Evolutionary conservation across 2,113 vertebrate genomes (phyloP), one percentile per base, ranked within the genome.

Genomic region (Melanotaenia duboulayi): DNA sequence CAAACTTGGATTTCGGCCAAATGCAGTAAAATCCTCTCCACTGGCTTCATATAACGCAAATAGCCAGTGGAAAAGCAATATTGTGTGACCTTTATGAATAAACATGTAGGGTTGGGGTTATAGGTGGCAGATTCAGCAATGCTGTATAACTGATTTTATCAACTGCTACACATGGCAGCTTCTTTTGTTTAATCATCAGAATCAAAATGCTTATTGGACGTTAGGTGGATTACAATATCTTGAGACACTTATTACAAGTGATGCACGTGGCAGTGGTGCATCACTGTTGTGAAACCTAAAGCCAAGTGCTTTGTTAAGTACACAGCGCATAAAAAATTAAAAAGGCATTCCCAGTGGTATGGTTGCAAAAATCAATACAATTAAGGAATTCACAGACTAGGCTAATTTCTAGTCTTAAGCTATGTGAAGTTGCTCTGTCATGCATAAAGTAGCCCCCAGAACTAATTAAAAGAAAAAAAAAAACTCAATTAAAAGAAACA

Each of bases 391-490:
- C 74, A 79, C 20, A 63, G 75, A 75, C 65, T 65, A 78, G 76
- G 72, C 63, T 70, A 69, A 82, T 82, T 82, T 79, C 57, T 50
- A 57, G 51, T 79, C 71, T 76, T 51, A 50, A 76, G 66, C 73
- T 68, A 87, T 83, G 74, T 69, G 55, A 78, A 82, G 78, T 74
- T 84, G 88, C 81, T 87, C 87, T 57, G 78, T 70, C 57, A 85
- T 71, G 87, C 90, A 87, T 73, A 77, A 71, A 88, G 69, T 63
- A 81, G 79, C 71, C 79, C 69, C 77, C 25, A 74, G 83, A 92
- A 81, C 67, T 80, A 87, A 91, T 91, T 90, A 85, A 83, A 85
- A 88, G 80, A 37, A 58, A 57, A 52, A 63, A 76, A 84, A 52
- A 63, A 76, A 84, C 28, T 80, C 75, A 65, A 82, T 90, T 87